These are phyloP conservation scores for Hestina assimilis DNA, from an alignment of 1,140 invertebrate species.

Conservation along the genomic window DNA sequence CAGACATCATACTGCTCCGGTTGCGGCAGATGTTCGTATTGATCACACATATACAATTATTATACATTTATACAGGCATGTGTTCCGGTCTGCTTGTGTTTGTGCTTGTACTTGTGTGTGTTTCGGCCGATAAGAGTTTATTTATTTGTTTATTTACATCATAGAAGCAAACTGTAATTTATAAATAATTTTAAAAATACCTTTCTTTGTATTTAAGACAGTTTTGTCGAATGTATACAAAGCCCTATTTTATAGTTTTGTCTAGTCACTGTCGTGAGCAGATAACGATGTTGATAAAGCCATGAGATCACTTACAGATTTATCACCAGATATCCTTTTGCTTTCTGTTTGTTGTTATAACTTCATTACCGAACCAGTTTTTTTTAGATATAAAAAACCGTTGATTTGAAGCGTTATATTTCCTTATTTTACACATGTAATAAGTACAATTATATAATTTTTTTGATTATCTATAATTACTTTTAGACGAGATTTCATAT, in stretches of 20 bases:
- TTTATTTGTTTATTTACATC: too few relatives aligned
- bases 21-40: too few relatives aligned
- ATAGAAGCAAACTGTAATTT: too few relatives aligned
- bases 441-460: background rate
- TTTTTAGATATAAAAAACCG: slow-evolving; percentile 1
- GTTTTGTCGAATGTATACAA: background rate
- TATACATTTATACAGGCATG: too few relatives aligned
- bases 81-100: too few relatives aligned
- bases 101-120: too few relatives aligned
- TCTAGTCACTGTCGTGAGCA: slow-evolving; percentile 48
- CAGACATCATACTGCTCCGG: too few relatives aligned
- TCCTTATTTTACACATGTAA: background rate
- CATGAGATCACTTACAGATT: slow-evolving; percentile 60
- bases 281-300: slow-evolving; percentile 52
- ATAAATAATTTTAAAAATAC: background rate
- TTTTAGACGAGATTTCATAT: too few relatives aligned
- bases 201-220: background rate
- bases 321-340: slow-evolving; percentile 30
- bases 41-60: too few relatives aligned
- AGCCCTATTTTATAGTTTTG: background rate
- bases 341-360: slow-evolving; percentile 29
- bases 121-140: too few relatives aligned
- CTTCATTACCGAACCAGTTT: slow-evolving; percentile 28
- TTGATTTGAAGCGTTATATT: slow-evolving; percentile 1
- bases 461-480: background rate